Evolutionary conservation across 2,113 vertebrate species (phyloP).

Genomic region (Herpailurus yagouaroundi): DNA sequence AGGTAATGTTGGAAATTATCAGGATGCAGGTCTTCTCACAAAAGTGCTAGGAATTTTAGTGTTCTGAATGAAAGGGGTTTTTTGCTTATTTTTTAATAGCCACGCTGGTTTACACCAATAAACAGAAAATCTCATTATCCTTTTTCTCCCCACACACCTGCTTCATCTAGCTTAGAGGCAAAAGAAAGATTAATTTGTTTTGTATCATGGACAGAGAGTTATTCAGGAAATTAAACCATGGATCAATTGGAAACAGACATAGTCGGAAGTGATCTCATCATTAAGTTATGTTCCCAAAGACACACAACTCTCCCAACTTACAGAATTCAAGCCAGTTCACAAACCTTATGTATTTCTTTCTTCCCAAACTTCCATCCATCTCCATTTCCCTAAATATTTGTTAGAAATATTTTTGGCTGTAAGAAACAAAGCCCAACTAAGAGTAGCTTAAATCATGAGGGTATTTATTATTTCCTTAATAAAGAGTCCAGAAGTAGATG

Average conservation of each 20-base stretch:
- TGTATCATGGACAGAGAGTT: background rate
- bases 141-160: background rate
- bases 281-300: background rate
- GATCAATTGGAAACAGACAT: background rate
- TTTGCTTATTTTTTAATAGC: background rate
- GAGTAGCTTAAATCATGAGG: background rate
- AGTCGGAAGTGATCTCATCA: background rate
- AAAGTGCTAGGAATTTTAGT: background rate
- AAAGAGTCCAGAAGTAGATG: background rate
- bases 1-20: background rate
- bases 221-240: background rate
- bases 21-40: background rate
- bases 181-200: background rate
- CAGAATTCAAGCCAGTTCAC: background rate
- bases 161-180: background rate
- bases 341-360: background rate
- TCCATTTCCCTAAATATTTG: background rate
- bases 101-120: background rate
- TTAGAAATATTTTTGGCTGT: background rate
- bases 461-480: background rate
- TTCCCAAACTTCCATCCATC: background rate
- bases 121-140: constrained; percentile 30
- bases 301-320: background rate
- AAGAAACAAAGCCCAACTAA: background rate
- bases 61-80: background rate